These are phyloP conservation scores for Paramormyrops hopkinsi DNA, from an alignment of 2,797 vertebrate species.

Conservation along the genomic window DNA sequence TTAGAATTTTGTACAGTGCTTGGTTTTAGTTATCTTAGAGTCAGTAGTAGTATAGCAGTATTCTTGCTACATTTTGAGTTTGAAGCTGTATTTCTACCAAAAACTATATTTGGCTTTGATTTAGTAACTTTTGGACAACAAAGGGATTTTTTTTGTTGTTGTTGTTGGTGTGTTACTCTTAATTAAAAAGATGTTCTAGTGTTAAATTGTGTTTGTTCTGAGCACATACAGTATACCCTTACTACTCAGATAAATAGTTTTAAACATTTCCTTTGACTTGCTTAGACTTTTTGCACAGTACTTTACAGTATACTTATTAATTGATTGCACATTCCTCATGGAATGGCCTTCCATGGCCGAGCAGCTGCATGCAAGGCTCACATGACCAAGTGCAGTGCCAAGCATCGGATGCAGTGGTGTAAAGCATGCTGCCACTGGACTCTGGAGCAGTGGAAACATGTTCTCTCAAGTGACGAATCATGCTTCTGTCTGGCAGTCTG, in stretches of 20 bases:
- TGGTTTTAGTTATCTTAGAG: background rate
- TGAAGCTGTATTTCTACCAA: background rate
- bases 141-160: background rate
- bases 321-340: background rate
- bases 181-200: background rate
- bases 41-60: background rate
- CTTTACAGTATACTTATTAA: background rate
- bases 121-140: background rate
- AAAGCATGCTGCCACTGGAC: no score
- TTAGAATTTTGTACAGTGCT: background rate
- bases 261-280: background rate
- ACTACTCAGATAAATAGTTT: background rate
- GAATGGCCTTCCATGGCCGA: no score
- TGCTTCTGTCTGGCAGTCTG: background rate
- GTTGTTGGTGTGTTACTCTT: background rate
- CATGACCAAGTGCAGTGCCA: no score
- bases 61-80: background rate
- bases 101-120: background rate
- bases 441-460: no score
- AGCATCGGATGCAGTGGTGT: no score
- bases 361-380: no score
- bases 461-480: background rate
- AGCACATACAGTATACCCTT: background rate
- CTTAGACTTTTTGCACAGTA: background rate
- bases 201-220: background rate